Conservation (phyloP, 1,140 invertebrate genomes). For the Lucilia cuprina region DNA sequence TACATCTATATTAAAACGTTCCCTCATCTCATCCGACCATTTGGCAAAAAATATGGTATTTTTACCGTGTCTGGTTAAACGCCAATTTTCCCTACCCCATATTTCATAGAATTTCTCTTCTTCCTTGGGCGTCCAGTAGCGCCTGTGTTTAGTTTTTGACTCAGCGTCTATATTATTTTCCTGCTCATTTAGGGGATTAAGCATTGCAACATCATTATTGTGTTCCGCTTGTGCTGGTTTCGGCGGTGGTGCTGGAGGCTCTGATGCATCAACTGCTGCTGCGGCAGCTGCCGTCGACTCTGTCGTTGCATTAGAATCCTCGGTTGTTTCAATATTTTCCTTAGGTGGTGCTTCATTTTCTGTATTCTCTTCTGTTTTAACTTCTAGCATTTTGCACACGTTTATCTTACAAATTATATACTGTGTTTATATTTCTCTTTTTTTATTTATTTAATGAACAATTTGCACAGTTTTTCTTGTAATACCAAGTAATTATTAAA, state of each 20-base stretch:
- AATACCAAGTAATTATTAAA: neutral
- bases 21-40: conserved; percentile 54
- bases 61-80: conserved; percentile 53
- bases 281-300: neutral
- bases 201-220: neutral
- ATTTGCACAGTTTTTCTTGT: neutral
- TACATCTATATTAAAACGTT: conserved; percentile 51
- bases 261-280: conserved; percentile 20
- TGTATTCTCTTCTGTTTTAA: neutral
- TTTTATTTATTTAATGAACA: neutral
- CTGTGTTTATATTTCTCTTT: too few relatives aligned
- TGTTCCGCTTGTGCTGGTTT: neutral
- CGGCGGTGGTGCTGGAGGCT: conserved; percentile 25
- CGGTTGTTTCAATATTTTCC: neutral
- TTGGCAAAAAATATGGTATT: conserved; percentile 56
- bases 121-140: conserved; percentile 57
- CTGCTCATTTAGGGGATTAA: conserved; percentile 43
- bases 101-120: conserved; percentile 58
- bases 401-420: neutral
- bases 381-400: conserved; percentile 8
- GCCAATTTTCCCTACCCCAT: conserved; percentile 59
- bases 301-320: neutral
- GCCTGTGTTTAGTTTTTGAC: conserved; percentile 52
- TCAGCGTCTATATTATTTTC: conserved; percentile 46
- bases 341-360: neutral